Base-by-base conservation (phyloP, 2,888 invertebrate genomes). In the Dastarcus helophoroides region DNA sequence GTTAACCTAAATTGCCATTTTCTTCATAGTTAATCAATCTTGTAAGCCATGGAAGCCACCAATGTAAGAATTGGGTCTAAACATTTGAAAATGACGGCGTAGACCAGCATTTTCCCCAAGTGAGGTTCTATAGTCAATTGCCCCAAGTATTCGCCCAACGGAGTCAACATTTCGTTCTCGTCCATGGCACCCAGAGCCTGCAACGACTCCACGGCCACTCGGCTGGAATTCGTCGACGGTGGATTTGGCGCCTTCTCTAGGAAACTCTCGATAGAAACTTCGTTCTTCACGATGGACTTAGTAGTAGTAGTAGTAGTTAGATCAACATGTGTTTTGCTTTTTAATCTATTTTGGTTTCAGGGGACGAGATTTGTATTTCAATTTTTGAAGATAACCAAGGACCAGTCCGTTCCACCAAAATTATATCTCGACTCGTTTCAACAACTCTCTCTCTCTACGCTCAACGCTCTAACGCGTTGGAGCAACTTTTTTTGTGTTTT, bases 101-200 rank as follows among this genome's bases (percentile, higher is more conserved):
- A 90, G 0, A 98, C 63, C 36, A 98, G 62, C 76, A 90, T 86
- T 60, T 95, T 93, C 3, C 88, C 93, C 25, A 91, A 64, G 44
- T 84, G 79, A 0, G 95, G 94, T 47, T 94, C 91, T 2, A 97
- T 71, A 0, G 94, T 89, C 26, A 97, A 63, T 54, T 93, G 89
- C n/a, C 91, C 68, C 29, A 97, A 64, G 53, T 93, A 85, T 37
- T 76, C 76, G 0, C 94, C 95, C 31, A 95, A 66, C 45, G 80
- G 79, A 0, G 93, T 94, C 30, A 95, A 65, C 46, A 82, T 80
- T 58, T 94, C 93, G 65, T 79, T 76, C 0, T 79, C 72, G 37
- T 86, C 82, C 21, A 95, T 61, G 0, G 93, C 88, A 40, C 88
- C 88, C 29, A 94, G 77, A 3, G 80, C 78, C 65, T 88, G 76